Conservation (phyloP, 1,140 invertebrate species). For the Laodelphax striatellus region DNA sequence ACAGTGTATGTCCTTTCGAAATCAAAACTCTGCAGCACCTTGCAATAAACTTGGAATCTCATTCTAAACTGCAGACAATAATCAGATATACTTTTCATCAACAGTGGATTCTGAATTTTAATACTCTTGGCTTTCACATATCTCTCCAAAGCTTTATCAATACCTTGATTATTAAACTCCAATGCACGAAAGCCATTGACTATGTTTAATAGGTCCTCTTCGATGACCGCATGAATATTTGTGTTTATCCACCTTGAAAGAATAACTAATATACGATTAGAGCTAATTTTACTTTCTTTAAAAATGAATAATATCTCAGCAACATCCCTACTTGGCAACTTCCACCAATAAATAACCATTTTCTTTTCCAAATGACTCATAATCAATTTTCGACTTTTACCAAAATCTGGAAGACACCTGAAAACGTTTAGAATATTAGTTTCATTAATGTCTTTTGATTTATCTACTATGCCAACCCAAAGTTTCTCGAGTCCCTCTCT, state of each 20-base stretch:
- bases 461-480: constrained; percentile 53
- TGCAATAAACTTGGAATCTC: constrained; percentile 44
- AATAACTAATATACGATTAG: constrained; percentile 34
- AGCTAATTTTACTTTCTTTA: constrained; percentile 18
- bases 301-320: constrained; percentile 40
- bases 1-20: constrained; percentile 35
- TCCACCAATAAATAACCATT: constrained; percentile 41
- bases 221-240: constrained; percentile 46
- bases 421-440: constrained; percentile 45
- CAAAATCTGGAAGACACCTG: constrained; percentile 41
- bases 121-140: constrained; percentile 41
- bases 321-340: constrained; percentile 40
- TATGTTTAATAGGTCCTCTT: constrained; percentile 45
- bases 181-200: constrained; percentile 41
- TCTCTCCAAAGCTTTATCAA: constrained; percentile 45
- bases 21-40: constrained; percentile 44
- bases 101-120: constrained; percentile 32
- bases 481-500: constrained; percentile 44
- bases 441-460: constrained; percentile 43
- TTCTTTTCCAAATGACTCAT: constrained; percentile 48
- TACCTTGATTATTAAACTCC: constrained; percentile 39
- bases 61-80: constrained; percentile 47
- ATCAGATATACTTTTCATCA: constrained; percentile 47
- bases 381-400: constrained; percentile 46
- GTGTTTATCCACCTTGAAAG: constrained; percentile 46